Percentiles rank a stretch among this genome's conserved stretches.
These are phyloP conservation scores for Trialeurodes vaporariorum DNA, from an alignment of 1,140 invertebrate species.

Conservation along the genomic window DNA sequence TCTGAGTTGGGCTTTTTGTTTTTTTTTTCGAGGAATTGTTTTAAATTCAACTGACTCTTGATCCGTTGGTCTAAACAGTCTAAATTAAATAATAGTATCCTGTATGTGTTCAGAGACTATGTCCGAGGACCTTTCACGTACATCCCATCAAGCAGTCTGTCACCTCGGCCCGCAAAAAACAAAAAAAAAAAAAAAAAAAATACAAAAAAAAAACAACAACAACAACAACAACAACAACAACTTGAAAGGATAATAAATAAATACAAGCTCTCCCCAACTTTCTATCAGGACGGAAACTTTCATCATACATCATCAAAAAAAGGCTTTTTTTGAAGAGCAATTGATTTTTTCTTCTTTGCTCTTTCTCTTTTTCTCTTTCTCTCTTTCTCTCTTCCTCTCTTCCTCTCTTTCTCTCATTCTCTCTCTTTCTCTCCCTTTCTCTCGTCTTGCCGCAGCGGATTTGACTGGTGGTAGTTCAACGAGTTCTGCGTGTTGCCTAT, in stretches of 20 bases:
- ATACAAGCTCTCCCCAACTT: not conserved
- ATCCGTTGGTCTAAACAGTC: no score
- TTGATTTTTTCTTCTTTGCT: conserved; percentile 8
- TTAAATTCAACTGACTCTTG: no score
- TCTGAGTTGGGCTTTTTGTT: no score
- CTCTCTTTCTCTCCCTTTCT: conserved; percentile 12
- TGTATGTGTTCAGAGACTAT: no score
- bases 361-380: conserved; percentile 6
- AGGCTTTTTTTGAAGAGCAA: not conserved
- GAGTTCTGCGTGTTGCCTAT: no score
- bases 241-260: conserved; percentile 2
- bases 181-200: conserved; percentile 8
- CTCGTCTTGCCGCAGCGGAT: conserved; percentile 8
- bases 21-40: no score
- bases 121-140: not conserved
- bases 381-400: conserved; percentile 6
- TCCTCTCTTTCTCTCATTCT: conserved; percentile 6
- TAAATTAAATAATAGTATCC: no score
- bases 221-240: conserved; percentile 2
- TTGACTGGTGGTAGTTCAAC: no score
- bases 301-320: conserved; percentile 4
- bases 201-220: conserved; percentile 3
- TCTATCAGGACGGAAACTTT: conserved; percentile 8
- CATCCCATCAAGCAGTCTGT: not conserved
- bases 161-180: not conserved